Percentiles rank a stretch among this genome's conserved stretches.
These are phyloP conservation scores for Tachyglossus aculeatus DNA, from an alignment of 2,797 vertebrate species.

Conservation along the genomic window DNA sequence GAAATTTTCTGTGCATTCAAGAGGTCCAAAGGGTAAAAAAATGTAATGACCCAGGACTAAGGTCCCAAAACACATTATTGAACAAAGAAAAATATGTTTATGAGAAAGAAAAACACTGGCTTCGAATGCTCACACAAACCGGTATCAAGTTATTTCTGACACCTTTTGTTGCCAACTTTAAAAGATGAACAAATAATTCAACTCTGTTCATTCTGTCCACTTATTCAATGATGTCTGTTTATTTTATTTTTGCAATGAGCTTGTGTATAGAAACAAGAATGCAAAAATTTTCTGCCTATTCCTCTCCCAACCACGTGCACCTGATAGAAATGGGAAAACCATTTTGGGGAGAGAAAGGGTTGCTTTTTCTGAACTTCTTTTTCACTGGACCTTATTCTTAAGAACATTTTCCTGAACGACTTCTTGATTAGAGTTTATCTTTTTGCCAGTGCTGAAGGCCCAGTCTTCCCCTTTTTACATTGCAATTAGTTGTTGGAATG, in stretches of 20 bases:
- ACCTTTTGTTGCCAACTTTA: conserved; percentile 19
- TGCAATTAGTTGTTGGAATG: conserved; percentile 5
- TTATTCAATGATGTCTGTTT: conserved; percentile 30
- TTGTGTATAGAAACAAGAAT: conserved; percentile 37
- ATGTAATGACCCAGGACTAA: neutral
- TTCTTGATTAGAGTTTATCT: conserved; percentile 48
- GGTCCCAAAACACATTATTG: conserved; percentile 9
- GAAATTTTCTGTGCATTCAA: neutral
- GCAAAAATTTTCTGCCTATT: conserved; percentile 28
- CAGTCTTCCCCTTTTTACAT: conserved; percentile 29
- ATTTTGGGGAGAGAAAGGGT: conserved; percentile 37
- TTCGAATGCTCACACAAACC: neutral
- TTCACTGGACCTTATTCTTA: conserved; percentile 4
- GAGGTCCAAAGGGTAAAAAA: conserved; percentile 19
- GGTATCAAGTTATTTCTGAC: conserved; percentile 15
- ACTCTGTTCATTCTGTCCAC: conserved; percentile 25
- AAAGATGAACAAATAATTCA: conserved; percentile 45
- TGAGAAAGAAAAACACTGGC: conserved; percentile 6
- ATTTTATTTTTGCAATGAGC: conserved; percentile 40
- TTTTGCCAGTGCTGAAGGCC: conserved; percentile 21
- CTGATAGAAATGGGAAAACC: conserved; percentile 34
- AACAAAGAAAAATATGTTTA: neutral
- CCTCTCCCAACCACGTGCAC: conserved; percentile 34
- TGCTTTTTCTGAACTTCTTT: conserved; percentile 44
- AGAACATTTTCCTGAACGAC: conserved; percentile 55